Conservation (phyloP, 2,888 invertebrate species). For the Neuroscelio doddi region DNA sequence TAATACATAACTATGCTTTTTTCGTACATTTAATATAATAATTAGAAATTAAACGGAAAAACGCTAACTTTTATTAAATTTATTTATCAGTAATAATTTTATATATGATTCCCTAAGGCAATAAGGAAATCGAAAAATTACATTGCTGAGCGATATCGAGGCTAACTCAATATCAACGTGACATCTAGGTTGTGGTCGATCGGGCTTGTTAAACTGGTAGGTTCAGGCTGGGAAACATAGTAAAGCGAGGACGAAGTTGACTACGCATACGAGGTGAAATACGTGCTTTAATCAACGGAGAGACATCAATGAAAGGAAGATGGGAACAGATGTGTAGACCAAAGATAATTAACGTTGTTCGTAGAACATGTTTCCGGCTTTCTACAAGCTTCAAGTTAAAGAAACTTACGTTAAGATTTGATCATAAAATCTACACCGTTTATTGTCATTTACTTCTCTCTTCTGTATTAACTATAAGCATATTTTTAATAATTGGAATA, state of each 20-base stretch:
- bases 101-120: neutral
- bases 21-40: too few relatives aligned
- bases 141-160: constrained; percentile 5
- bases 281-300: constrained; percentile 54
- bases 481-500: too few relatives aligned
- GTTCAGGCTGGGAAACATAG: constrained; percentile 20
- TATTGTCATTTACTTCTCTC: constrained; percentile 44
- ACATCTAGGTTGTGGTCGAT: constrained; percentile 40
- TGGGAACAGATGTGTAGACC: constrained; percentile 25
- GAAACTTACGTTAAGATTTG: constrained; percentile 34
- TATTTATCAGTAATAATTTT: too few relatives aligned
- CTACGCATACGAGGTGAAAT: constrained; percentile 45
- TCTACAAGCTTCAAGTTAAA: constrained; percentile 15
- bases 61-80: too few relatives aligned
- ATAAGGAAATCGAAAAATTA: constrained; percentile 24
- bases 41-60: too few relatives aligned
- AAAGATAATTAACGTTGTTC: constrained; percentile 44
- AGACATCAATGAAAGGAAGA: constrained; percentile 23
- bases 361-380: constrained; percentile 37
- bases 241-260: constrained; percentile 20
- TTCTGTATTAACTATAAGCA: too few relatives aligned
- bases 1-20: too few relatives aligned
- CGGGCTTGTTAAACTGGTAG: constrained; percentile 39
- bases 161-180: constrained; percentile 44
- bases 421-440: constrained; percentile 31